Conservation (phyloP, 2,888 invertebrate species). For the Schizotus pectinicornis region DNA sequence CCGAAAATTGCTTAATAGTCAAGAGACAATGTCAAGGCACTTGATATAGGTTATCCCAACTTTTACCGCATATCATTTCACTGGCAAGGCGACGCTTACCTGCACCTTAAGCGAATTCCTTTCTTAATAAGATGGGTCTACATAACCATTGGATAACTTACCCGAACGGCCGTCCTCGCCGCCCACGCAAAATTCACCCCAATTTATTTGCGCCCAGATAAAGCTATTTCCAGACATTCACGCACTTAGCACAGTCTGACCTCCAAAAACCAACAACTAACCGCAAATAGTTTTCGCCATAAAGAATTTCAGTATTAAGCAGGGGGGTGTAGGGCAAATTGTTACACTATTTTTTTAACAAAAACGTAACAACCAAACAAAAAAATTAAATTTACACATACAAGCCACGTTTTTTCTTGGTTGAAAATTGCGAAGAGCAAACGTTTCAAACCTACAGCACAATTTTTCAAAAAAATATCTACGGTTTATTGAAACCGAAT, state of each 20-base stretch:
- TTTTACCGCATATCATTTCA: conserved; percentile 23
- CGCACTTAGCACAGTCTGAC: neutral
- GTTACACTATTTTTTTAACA: too few relatives aligned
- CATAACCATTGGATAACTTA: conserved; percentile 18
- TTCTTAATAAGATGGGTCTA: conserved; percentile 12
- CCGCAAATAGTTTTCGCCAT: too few relatives aligned
- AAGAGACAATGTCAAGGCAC: conserved; percentile 17
- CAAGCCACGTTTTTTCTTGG: too few relatives aligned
- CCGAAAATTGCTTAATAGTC: conserved; percentile 28
- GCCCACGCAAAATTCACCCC: neutral
- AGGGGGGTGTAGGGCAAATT: too few relatives aligned
- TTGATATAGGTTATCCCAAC: conserved; percentile 24
- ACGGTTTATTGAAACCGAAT: too few relatives aligned
- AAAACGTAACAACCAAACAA: too few relatives aligned
- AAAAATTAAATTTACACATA: too few relatives aligned
- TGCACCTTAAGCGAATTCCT: conserved; percentile 16
- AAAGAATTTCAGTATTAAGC: too few relatives aligned
- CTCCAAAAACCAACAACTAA: neutral
- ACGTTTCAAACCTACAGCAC: too few relatives aligned
- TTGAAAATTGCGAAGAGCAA: too few relatives aligned
- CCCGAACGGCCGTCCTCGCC: conserved; percentile 11
- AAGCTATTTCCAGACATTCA: conserved; percentile 1
- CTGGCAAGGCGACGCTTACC: conserved; percentile 16
- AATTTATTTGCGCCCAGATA: conserved; percentile 11
- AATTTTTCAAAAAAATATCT: too few relatives aligned